Evolutionary conservation across 2,113 vertebrate genomes (phyloP), one percentile per base, ranked within the genome.

Genomic region (Tetraodon nigroviridis): DNA sequence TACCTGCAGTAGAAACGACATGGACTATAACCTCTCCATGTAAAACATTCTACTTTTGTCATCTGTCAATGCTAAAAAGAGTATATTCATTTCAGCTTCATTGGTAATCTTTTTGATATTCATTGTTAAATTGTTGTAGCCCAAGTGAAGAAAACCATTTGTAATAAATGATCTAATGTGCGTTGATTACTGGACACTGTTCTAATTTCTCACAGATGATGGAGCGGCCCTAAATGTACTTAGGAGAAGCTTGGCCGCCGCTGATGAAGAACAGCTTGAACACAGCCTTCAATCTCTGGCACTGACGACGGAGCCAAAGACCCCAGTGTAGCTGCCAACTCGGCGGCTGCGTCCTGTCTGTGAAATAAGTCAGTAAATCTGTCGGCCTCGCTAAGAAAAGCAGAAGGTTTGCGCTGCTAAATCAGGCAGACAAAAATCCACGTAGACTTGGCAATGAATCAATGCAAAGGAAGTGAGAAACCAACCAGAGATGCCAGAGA

Each of bases 321-420:
- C 66, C 71, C 57, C 55, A 46, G 42, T 46, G 45, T n/a, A 17
- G 67, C 44, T 81, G 72, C 80, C 72, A 79, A 57, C 49, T 56
- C 58, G 59, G 78, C 64, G 69, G 73, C 66, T 60, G 73, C 74
- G 68, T 68, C 71, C 83, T 61, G 51, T 72, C 71, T 64, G 56
- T 51, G 66, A 73, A 75, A 59, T 71, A 80, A 75, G 56, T 81
- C 73, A 42, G 68, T 84, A 83, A 87, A 84, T 86, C 80, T 87
- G 79, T 79, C 73, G 71, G 76, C 52, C 48, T 71, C 65, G 61
- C 77, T 70, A 62, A 79, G 71, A 78, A 79, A 83, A 76, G 68
- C 61, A 49, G 45, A 79, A 56, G 64, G 71, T 55, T 72, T 75
- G 67, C 70, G 80, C 66, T 69, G 67, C 72, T 82, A 81, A 84